Evolutionary conservation across 2,797 vertebrate genomes (phyloP).

Genomic region (Geranospiza caerulescens): DNA sequence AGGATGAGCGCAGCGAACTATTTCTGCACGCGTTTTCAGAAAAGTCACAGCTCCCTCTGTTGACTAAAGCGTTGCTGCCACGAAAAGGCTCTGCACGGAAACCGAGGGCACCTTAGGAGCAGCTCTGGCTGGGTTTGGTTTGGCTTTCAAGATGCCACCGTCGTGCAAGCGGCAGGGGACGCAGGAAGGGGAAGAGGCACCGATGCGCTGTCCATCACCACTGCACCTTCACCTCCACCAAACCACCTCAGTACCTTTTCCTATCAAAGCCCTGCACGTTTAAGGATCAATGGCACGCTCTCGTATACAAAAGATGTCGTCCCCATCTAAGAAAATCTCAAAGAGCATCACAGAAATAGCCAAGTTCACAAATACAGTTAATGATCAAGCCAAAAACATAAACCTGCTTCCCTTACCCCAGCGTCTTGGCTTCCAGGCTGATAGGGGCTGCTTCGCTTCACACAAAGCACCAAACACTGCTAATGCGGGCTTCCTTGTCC

Average conservation of each 20-base stretch:
- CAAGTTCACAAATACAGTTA: not conserved
- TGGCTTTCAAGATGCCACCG: not conserved
- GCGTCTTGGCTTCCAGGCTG: not conserved
- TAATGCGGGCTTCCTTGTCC: not conserved
- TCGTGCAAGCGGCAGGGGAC: too few relatives aligned
- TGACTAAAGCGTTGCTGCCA: not conserved
- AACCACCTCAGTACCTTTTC: not conserved
- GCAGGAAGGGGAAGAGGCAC: not conserved
- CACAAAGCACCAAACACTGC: accelerated
- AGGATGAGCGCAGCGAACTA: accelerated
- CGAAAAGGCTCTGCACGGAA: accelerated
- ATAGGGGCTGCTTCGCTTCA: accelerated
- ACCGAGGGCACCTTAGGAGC: too few relatives aligned
- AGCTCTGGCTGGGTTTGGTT: too few relatives aligned
- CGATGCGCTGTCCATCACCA: accelerated
- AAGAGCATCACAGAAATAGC: not conserved
- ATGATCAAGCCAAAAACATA: not conserved
- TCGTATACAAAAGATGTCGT: too few relatives aligned
- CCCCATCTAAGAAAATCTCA: not conserved
- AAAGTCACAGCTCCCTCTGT: not conserved
- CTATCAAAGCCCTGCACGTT: not conserved
- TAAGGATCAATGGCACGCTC: not conserved
- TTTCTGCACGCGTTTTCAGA: not conserved
- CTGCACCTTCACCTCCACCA: accelerated
- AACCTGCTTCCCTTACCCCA: accelerated